Evolutionary conservation across 2,113 vertebrate species (phyloP), one percentile per base, ranked within the genome.

Genomic region (Poeciliopsis retropinna): DNA sequence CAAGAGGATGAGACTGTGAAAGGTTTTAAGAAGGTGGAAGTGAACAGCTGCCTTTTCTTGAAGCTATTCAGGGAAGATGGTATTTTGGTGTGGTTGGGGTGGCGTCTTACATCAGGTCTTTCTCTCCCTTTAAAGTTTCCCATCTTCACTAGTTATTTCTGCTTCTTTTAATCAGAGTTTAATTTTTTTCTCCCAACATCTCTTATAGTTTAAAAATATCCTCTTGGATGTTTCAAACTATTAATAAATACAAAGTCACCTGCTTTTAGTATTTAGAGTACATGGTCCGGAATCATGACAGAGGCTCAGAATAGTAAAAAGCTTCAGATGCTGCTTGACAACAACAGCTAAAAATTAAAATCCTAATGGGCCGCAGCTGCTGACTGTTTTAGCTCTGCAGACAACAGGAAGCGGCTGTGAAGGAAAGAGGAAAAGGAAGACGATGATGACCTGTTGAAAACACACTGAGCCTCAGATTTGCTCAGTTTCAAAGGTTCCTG

Each of bases 251-350:
- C 65, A 60, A 78, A 73, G 41, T 17, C 17, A 60, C 32, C 44
- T 34, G 25, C 17, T 32, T 57, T 19, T 74, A 15, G 3, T 11
- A 1, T 54, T 51, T 72, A n/a, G 4, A 70, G 47, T 25, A 75
- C 67, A 31, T 76, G 61, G 25, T 71, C n/a, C 39, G 73, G 64
- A 79, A 70, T 29, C 57, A 47, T 1, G 31, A 70, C 70, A 12
- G 69, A 67, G 62, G 72, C 78, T 83, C 41, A 72, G 70, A 82
- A 86, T 84, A 83, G 79, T 57, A 10, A 62, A 30, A 61, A 54
- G 64, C 71, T 39, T 60, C 37, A 60, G 34, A 74, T 68, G 65
- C 73, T 80, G 88, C 89, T 86, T 54, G 62, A 91, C 85, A 86
- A 90, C 88, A 87, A 51, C 70, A 1, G n/a, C 30, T 63, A 67